Conservation (phyloP, 2,113 vertebrate species). For the Pluvialis apricaria region DNA sequence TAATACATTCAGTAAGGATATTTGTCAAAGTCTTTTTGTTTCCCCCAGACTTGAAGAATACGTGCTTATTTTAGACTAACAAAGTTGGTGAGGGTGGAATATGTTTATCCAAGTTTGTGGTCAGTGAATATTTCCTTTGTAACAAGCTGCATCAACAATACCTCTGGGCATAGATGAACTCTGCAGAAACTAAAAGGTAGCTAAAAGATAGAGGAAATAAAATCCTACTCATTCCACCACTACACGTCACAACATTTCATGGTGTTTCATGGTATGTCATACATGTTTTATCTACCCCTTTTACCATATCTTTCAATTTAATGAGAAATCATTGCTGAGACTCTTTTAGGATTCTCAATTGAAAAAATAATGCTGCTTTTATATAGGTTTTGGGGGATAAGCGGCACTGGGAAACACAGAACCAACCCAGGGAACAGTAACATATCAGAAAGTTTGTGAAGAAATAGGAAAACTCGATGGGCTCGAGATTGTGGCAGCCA, state of each 20-base stretch:
- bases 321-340: background rate
- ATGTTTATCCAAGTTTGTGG: background rate
- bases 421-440: background rate
- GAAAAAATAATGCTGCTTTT: background rate
- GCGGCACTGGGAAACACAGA: background rate
- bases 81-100: background rate
- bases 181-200: background rate
- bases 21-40: background rate
- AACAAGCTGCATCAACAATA: background rate
- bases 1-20: background rate
- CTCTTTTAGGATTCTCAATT: background rate
- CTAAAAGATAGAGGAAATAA: background rate
- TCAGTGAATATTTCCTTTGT: background rate
- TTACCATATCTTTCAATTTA: background rate
- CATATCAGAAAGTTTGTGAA: background rate
- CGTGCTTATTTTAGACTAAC: background rate
- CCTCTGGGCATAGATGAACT: background rate
- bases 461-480: background rate
- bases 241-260: background rate
- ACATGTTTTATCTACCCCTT: background rate
- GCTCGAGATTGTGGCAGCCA: background rate
- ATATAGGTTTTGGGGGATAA: background rate
- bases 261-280: background rate
- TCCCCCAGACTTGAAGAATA: background rate
- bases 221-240: background rate